Evolutionary conservation across 1,140 invertebrate species (phyloP), one percentile per base, ranked within the genome.

Genomic region (Drosophila tropicalis): DNA sequence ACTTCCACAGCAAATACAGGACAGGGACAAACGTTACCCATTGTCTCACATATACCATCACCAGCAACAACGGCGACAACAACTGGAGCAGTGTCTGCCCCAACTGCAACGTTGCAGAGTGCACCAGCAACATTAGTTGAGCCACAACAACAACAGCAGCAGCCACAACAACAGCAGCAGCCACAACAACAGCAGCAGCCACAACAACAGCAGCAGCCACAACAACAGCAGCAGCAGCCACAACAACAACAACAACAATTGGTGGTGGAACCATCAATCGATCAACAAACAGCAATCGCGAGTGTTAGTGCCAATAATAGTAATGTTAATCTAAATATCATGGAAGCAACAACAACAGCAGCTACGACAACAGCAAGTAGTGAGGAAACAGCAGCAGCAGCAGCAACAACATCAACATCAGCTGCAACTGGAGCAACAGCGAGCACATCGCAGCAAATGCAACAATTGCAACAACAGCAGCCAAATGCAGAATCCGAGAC

Each of bases 401-500:
- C 63, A 57, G 17, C 71, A 62, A 40, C 64, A 54, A 41, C 51
- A 54, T 29, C 76, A 61, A 32, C 71, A 58, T 7, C 75, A 47
- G 75, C 47, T 32, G 56, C 65, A 32, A 58, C 79, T 63, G 71
- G 78, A 77, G 70, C 81, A 71, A 60, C 81, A 78, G 67, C 78
- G 56, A 62, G 72, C 22, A 74, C 78, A 63, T 79, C 83, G 66
- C 87, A 86, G 58, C 79, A 83, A 47, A 83, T 86, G 36, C 83
- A 87, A 76, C 90, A 90, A 77, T 81, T 84, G 5, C 44, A 51
- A 69, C 44, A 51, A 69, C 85, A 87, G 67, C 90, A 90, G 81
- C 84, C 75, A 85, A 90, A 86, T 90, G 70, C 87, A 81, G 90
- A 91, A 81, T 83, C 90, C 76, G 90, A 91, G 90, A 91, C 90